Base-by-base conservation (phyloP, 2,797 vertebrate species). In the Lithobates sylvaticus region DNA sequence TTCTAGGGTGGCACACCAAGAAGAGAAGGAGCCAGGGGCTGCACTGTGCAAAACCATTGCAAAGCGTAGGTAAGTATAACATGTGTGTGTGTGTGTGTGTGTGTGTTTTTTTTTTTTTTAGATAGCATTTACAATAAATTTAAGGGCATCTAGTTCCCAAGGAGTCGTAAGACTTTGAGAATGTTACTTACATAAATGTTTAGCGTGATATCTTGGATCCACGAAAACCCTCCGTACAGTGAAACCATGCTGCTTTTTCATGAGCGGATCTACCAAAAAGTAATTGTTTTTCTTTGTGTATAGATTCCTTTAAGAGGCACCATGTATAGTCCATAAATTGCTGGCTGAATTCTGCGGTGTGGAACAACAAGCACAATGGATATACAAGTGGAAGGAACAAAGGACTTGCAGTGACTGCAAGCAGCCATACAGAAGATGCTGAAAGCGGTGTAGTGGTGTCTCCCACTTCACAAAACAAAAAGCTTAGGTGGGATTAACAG, bases 401-500 rank as follows among this genome's bases (percentile, higher is more conserved):
- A 23, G 13, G 34, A 34, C 21, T 58, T 39, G 39, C 50, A 58
- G 50, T 5, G 16, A 50, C 42, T 32, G 10, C 64, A 34, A 29
- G 65, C 9, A 29, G 10, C 21, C 13, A 81, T 18, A 10, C 26
- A 29, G 50, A 2, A 42, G 15, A 18, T n/a, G 44, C 5, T 26
- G 64, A 18, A 32, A 34, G n/a, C 65, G 18, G 47, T 34, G 47
- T 12, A 36, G 27, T 26, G 64, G 69, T n/a, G 47, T 34, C 58
- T 34, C 32, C 32, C 18, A 23, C 32, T 36, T 82, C 26, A 78
- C 23, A 54, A 64, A 12, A 47, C 69, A 82, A 50, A 81, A 54
- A 83, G 85, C 80, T 87, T 77, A 74, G 50, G 39, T 67, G 29
- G 85, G 27, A 87, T 87, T 79, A 87, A 7, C 15, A 18, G 50